phyloP scores from a whole-genome alignment of 2,113 vertebrate species.

The Anser cygnoides region DNA sequence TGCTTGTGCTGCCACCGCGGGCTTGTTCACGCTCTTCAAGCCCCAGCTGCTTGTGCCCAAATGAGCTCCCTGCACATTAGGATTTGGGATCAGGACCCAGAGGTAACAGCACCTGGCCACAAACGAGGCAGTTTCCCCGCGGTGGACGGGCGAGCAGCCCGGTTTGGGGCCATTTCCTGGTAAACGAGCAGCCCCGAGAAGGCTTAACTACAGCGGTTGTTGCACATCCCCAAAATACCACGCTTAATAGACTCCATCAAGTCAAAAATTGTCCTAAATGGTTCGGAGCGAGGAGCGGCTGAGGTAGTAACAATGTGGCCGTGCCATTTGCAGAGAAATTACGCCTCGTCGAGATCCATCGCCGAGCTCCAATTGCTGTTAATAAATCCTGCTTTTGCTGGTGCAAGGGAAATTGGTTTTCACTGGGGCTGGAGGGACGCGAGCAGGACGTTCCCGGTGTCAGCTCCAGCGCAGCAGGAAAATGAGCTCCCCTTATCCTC shows the following conservation, averaged over 20 bases:
- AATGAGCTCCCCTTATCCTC: background rate
- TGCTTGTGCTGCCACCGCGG: background rate
- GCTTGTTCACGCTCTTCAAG: no score
- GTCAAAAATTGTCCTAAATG: conserved; percentile 35
- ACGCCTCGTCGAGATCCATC: background rate
- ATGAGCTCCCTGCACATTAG: no score
- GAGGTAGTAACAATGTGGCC: conserved; percentile 10
- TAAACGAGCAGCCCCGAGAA: background rate
- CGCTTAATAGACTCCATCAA: background rate
- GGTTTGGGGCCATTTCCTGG: background rate
- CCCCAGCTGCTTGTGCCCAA: no score
- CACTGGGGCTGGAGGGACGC: background rate
- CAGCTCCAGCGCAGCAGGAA: background rate
- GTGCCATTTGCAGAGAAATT: conserved; percentile 42
- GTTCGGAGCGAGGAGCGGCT: background rate
- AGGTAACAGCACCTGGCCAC: background rate
- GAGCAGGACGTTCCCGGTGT: background rate
- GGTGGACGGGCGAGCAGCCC: background rate
- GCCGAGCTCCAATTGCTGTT: conserved; percentile 51
- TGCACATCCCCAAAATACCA: conserved; percentile 38
- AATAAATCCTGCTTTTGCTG: conserved; percentile 49
- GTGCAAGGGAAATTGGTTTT: conserved; percentile 55
- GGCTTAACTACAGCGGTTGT: background rate
- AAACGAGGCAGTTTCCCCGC: accelerated
- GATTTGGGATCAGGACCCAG: background rate